phyloP scores from a whole-genome alignment of 2,113 vertebrate genomes.

The Seriola dumerili region DNA sequence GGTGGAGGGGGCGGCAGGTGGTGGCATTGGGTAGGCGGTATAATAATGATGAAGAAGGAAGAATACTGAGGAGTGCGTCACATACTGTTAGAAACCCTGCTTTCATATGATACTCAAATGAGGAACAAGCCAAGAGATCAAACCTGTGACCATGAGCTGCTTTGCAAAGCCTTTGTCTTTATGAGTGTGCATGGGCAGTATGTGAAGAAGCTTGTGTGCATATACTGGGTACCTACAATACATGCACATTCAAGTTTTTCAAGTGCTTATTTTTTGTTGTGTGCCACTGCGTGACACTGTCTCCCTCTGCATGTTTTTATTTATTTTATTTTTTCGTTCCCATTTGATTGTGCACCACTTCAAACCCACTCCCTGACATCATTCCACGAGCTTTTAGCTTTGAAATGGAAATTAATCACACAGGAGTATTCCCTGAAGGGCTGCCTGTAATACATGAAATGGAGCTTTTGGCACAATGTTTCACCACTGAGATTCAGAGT shows the following conservation, averaged over 20 bases:
- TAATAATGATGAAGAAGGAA: slow-evolving; percentile 37
- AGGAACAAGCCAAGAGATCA: slow-evolving; percentile 58
- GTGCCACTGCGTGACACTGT: slow-evolving; percentile 16
- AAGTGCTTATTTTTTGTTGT: slow-evolving; percentile 41
- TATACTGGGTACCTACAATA: neutral
- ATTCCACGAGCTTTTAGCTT: slow-evolving; percentile 72
- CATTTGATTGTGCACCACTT: slow-evolving; percentile 57
- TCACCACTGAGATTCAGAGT: slow-evolving; percentile 56
- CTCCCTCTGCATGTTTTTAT: slow-evolving; percentile 50
- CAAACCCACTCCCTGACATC: slow-evolving; percentile 68
- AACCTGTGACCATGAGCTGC: slow-evolving; percentile 59
- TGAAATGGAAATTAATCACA: slow-evolving; percentile 82
- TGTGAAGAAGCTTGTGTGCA: neutral
- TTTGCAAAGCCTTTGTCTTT: slow-evolving; percentile 25
- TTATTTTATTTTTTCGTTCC: slow-evolving; percentile 61
- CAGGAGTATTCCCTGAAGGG: slow-evolving; percentile 66
- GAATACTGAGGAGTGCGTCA: slow-evolving; percentile 17
- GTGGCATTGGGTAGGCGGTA: slow-evolving; percentile 45
- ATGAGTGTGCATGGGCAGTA: neutral
- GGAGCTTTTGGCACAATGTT: slow-evolving; percentile 73
- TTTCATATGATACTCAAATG: slow-evolving; percentile 49
- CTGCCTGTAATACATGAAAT: slow-evolving; percentile 73
- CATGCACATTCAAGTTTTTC: slow-evolving; percentile 20
- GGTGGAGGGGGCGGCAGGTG: slow-evolving; percentile 9
- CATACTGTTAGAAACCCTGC: slow-evolving; percentile 11